phyloP scores from a whole-genome alignment of 2,888 invertebrate genomes.

The Galerucella nymphaeae region DNA sequence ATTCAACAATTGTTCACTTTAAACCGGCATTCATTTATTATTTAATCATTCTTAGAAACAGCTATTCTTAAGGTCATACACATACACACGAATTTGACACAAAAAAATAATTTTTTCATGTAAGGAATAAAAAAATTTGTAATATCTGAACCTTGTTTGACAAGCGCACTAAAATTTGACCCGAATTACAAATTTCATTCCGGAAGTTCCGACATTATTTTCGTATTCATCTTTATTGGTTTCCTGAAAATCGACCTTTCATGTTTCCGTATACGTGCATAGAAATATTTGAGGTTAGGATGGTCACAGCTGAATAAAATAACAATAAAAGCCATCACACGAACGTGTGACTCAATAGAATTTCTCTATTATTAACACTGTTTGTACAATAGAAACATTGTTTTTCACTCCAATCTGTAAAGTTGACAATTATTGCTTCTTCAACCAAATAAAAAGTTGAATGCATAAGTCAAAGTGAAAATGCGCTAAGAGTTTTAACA shows the following conservation, averaged over 20 bases:
- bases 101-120: not conserved
- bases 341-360: not conserved
- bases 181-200: not conserved
- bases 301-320: not conserved
- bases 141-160: not conserved
- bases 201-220: not conserved
- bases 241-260: not conserved
- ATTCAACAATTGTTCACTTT: conserved; percentile 15
- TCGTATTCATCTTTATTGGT: conserved; percentile 4
- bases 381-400: not conserved
- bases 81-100: not conserved
- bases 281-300: not conserved
- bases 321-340: not conserved
- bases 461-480: too few relatives aligned
- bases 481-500: too few relatives aligned
- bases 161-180: too few relatives aligned
- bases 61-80: not conserved
- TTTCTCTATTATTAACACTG: too few relatives aligned
- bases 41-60: conserved; percentile 9
- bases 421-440: too few relatives aligned
- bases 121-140: not conserved
- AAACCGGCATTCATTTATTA: conserved; percentile 18
- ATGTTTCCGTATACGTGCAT: not conserved
- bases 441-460: too few relatives aligned
- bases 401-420: too few relatives aligned